Evolutionary conservation across 1,140 invertebrate species (phyloP).

Genomic region (Monochamus saltuarius): DNA sequence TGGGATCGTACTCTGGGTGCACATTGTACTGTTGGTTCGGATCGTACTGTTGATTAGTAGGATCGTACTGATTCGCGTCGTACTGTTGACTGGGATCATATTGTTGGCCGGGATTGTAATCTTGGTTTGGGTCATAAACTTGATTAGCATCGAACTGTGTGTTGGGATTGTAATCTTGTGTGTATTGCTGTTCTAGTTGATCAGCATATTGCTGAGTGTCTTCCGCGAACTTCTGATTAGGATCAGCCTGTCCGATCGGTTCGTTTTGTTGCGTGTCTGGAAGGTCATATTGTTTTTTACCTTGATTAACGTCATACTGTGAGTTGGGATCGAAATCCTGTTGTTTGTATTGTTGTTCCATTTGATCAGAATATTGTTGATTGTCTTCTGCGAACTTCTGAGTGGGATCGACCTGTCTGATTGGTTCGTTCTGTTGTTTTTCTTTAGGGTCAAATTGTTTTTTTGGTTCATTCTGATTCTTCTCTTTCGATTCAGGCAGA

Average conservation of each 20-base stretch:
- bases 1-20: slow-evolving; percentile 25
- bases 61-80: slow-evolving; percentile 37
- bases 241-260: not conserved
- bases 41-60: slow-evolving; percentile 28
- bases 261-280: no score
- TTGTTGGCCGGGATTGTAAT: slow-evolving; percentile 31
- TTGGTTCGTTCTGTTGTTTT: slow-evolving; percentile 8
- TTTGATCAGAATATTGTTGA: not conserved
- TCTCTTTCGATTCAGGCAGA: not conserved
- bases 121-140: slow-evolving; percentile 24
- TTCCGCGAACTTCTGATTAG: slow-evolving; percentile 17
- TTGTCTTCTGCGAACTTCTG: not conserved
- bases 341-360: slow-evolving; percentile 6
- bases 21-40: slow-evolving; percentile 31
- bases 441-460: slow-evolving; percentile 14
- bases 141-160: slow-evolving; percentile 19
- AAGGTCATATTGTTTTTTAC: no score
- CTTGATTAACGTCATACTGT: slow-evolving; percentile 17
- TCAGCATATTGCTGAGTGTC: slow-evolving; percentile 24
- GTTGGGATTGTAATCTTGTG: slow-evolving; percentile 13
- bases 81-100: slow-evolving; percentile 39
- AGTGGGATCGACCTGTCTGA: not conserved
- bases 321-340: slow-evolving; percentile 16
- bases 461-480: slow-evolving; percentile 8
- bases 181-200: slow-evolving; percentile 20